Evolutionary conservation across 2,113 vertebrate species (phyloP), one percentile per base, ranked within the genome.

Genomic region (Sula dactylatra): DNA sequence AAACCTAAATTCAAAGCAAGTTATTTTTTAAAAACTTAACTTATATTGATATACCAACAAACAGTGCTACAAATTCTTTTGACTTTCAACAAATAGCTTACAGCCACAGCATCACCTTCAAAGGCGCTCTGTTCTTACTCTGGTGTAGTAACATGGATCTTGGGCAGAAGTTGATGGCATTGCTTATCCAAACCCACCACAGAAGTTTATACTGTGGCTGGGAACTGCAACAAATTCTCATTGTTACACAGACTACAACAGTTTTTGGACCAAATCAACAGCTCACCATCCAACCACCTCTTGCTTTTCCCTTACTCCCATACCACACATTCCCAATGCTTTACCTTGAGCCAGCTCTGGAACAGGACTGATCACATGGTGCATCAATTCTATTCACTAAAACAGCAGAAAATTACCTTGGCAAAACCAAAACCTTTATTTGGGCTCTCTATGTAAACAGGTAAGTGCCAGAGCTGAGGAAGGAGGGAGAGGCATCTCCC

Each of bases 81-180:
- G 2, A 38, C 14, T 88, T 71, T 58, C n/a, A 67, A 66, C 12
- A 73, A 80, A 42, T 1, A 83, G 6, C 36, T 84, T 73, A 62
- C 17, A 58, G 25, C 3, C n/a, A 64, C 47, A 61, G 4, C 24
- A 49, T 0, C 16, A 11, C 17, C 27, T 49, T 40, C 15, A 5
- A 50, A 64, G 24, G 5, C n/a, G 64, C 12, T 11, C 12, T 62
- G 12, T 31, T 71, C 38, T 70, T 58, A 54, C 10, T 6, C 14
- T 32, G 6, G 0, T 45, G 13, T 38, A 55, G 31, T 21, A 52
- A 69, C 21, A 22, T 0, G 1, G 26, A 45, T 11, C 24, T 81
- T 0, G 0, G 16, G 21, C 34, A 82, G 61, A 55, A 82, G 38
- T 64, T 7, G 4, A 56, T 0, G 0, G 17, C 11, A 7, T 13